phyloP scores from a whole-genome alignment of 2,797 vertebrate genomes.

The Mallotus villosus region DNA sequence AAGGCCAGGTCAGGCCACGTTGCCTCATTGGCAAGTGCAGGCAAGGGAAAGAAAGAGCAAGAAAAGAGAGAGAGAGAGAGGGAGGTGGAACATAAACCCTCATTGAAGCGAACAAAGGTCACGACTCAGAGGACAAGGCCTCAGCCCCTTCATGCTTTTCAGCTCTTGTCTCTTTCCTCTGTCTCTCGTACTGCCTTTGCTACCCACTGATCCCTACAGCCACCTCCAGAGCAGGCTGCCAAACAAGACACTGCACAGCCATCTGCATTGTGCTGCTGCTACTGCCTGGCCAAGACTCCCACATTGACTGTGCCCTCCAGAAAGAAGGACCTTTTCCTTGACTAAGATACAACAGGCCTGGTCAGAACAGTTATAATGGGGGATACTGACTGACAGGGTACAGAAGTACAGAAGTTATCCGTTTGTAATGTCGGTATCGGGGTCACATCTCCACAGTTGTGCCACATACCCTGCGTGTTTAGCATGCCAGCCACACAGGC shows the following conservation, averaged over 20 bases:
- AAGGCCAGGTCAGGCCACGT: not conserved
- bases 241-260: slow-evolving; percentile 22
- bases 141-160: slow-evolving; percentile 55
- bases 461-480: slow-evolving; percentile 26
- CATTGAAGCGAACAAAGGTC: slow-evolving; percentile 69
- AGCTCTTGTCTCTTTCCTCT: slow-evolving; percentile 39
- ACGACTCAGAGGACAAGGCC: slow-evolving; percentile 65
- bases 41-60: not conserved
- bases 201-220: slow-evolving; percentile 53
- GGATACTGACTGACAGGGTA: not conserved
- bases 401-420: not conserved
- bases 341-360: not conserved
- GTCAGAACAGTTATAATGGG: not conserved
- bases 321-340: not conserved
- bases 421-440: slow-evolving; percentile 29
- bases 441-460: slow-evolving; percentile 23
- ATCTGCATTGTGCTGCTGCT: slow-evolving; percentile 13
- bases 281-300: slow-evolving; percentile 25
- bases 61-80: slow-evolving; percentile 21
- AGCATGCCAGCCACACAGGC: not conserved
- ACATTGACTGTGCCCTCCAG: not conserved
- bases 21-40: not conserved
- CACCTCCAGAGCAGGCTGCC: slow-evolving; percentile 34
- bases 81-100: slow-evolving; percentile 56
- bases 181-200: slow-evolving; percentile 47